These are phyloP conservation scores for Speoplatyrhinus poulsoni DNA, from an alignment of 2,113 vertebrate species.

Conservation along the genomic window DNA sequence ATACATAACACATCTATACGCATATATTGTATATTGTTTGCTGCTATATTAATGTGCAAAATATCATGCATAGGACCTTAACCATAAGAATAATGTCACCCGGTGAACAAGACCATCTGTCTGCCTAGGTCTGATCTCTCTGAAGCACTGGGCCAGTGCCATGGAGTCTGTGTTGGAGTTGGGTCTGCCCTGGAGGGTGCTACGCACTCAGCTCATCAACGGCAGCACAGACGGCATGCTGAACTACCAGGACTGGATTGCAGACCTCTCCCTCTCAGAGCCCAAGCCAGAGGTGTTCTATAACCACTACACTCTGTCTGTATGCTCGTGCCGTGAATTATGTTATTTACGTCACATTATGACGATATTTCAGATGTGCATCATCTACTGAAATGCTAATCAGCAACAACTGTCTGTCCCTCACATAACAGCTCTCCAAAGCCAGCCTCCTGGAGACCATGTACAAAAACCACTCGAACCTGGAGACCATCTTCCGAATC, in stretches of 20 bases:
- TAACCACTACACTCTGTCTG: not conserved
- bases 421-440: constrained; percentile 77
- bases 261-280: constrained; percentile 68
- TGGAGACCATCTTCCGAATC: constrained; percentile 93
- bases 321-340: not conserved
- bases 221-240: constrained; percentile 53
- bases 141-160: constrained; percentile 83
- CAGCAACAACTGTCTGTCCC: not conserved
- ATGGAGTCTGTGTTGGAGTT: constrained; percentile 82
- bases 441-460: constrained; percentile 88
- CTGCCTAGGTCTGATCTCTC: constrained; percentile 61
- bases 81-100: not conserved
- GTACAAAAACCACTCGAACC: constrained; percentile 89
- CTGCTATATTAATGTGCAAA: too few species aligned
- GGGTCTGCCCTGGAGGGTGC: constrained; percentile 87
- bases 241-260: constrained; percentile 73
- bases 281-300: constrained; percentile 69
- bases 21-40: too few species aligned
- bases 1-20: too few species aligned
- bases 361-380: not conserved
- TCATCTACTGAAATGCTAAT: not conserved
- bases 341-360: not conserved
- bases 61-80: not conserved
- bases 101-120: too few species aligned
- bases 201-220: constrained; percentile 81